A percentile compares a stretch with the other conserved stretches of the same genome.
Conservation (phyloP, 1,140 invertebrate species). For the Lethrus apterus region DNA sequence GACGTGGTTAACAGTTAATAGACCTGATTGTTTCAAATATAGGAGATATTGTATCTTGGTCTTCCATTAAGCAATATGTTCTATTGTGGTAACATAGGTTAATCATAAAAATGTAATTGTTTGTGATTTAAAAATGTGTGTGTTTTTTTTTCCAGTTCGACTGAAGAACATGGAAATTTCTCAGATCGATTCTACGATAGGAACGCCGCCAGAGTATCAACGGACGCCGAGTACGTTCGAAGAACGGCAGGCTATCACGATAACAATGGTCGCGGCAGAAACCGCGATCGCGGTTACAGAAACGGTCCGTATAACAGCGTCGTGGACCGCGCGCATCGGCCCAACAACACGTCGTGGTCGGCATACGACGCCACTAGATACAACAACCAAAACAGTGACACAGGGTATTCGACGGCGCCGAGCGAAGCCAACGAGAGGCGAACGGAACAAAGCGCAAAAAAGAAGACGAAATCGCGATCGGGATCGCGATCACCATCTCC, state of each 20-base stretch:
- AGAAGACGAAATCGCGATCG: constrained; percentile 47
- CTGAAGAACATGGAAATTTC: constrained; percentile 41
- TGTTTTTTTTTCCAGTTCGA: constrained; percentile 39
- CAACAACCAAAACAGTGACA: constrained; percentile 33
- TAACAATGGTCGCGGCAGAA: constrained; percentile 29
- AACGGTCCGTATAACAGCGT: constrained; percentile 44
- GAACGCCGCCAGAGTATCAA: constrained; percentile 32
- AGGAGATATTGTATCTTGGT: too few relatives aligned
- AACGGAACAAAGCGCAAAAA: constrained; percentile 34
- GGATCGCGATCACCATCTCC: constrained; percentile 43
- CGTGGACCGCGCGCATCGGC: constrained; percentile 42
- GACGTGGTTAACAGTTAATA: too few relatives aligned
- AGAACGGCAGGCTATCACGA: constrained; percentile 37
- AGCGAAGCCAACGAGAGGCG: constrained; percentile 32
- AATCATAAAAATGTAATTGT: too few relatives aligned
- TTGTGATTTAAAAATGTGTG: too few relatives aligned
- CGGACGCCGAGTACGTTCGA: constrained; percentile 32
- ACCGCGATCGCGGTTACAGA: constrained; percentile 41
- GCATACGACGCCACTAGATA: constrained; percentile 18
- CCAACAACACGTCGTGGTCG: constrained; percentile 40
- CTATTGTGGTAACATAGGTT: too few relatives aligned
- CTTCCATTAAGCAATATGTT: too few relatives aligned
- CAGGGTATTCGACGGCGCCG: constrained; percentile 38
- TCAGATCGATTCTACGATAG: constrained; percentile 44
- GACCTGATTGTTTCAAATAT: too few relatives aligned